Base-by-base conservation (phyloP, 64 coral and sea anemone species). In the Acropora tenuis region DNA sequence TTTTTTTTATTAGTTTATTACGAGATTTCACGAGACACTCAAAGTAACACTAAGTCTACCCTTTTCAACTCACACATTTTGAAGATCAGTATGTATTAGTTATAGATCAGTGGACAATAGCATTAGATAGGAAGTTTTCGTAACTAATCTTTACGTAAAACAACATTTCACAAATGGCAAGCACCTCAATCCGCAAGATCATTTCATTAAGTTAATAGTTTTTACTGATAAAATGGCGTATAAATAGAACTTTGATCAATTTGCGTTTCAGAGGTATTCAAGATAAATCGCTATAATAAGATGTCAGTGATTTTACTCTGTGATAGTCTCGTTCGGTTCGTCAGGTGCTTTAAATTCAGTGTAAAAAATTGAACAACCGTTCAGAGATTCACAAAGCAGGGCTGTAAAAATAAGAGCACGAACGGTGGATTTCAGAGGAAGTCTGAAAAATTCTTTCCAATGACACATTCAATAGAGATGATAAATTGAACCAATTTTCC, bases 231-330 rank as follows among this genome's bases (percentile, higher is more conserved):
- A 82, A 68, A 61, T 13, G 40, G 17, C 16, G 17, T 40, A 49
- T 48, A 69, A 85, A 85, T 71, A 85, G 82, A 85, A 78, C 15
- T 44, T 48, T 78, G 46, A 78, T 78, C 49, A 78, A 85, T 50
- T 71, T 20, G 17, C 16, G 59, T 47, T 65, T 85, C 30, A 30
- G 30, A 30, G 41, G 47, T 8, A 20, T 69, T 20, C 45, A 72
- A 72, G 60, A 85, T 58, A 85, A 85, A 50, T 49, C 12, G 18
- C 43, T 17, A 30, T 30, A 30, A 30, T 30, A 30, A 30, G 30
- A 30, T 30, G 30, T 30, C 30, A 50, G 68, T 58, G 45, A 85
- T 50, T 85, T 72, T 82, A 49, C 8, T 1, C 3, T 55, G 9
- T 19, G 82, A 85, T 48, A 58, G 18, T 71, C 50, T 49, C 43